Conservation (phyloP, 2,113 vertebrate genomes). For the Scartelaos histophorus region DNA sequence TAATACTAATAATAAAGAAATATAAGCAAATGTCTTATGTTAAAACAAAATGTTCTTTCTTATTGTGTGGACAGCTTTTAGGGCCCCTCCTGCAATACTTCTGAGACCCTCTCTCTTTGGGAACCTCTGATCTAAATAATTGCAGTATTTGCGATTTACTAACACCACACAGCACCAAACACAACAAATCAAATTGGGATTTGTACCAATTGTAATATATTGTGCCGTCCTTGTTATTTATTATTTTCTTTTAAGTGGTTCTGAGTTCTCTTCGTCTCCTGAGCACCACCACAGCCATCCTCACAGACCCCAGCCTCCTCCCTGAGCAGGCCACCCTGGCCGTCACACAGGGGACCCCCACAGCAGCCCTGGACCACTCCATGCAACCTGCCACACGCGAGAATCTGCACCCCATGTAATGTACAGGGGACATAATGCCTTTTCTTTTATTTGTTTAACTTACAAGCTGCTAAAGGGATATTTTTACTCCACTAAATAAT, state of each 20-base stretch:
- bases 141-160: too few species aligned
- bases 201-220: too few species aligned
- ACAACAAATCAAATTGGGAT: too few species aligned
- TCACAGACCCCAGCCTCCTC: slow-evolving; percentile 85
- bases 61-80: too few species aligned
- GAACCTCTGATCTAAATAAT: too few species aligned
- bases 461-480: slow-evolving; percentile 32
- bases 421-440: not conserved
- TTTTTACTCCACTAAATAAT: slow-evolving; percentile 14
- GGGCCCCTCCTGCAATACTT: too few species aligned
- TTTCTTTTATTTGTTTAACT: slow-evolving; percentile 18
- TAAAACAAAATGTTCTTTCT: too few species aligned
- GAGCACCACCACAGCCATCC: slow-evolving; percentile 90
- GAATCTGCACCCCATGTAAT: slow-evolving; percentile 45
- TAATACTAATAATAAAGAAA: too few species aligned
- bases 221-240: too few species aligned
- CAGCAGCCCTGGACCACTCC: slow-evolving; percentile 65
- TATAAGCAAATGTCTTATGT: too few species aligned
- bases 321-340: slow-evolving; percentile 88
- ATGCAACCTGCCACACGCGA: slow-evolving; percentile 42
- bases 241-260: slow-evolving; percentile 76
- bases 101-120: too few species aligned
- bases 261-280: slow-evolving; percentile 92
- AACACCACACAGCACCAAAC: too few species aligned
- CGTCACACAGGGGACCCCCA: slow-evolving; percentile 72